phyloP scores from a whole-genome alignment of 2,113 vertebrate genomes.

The Falco punctatus region DNA sequence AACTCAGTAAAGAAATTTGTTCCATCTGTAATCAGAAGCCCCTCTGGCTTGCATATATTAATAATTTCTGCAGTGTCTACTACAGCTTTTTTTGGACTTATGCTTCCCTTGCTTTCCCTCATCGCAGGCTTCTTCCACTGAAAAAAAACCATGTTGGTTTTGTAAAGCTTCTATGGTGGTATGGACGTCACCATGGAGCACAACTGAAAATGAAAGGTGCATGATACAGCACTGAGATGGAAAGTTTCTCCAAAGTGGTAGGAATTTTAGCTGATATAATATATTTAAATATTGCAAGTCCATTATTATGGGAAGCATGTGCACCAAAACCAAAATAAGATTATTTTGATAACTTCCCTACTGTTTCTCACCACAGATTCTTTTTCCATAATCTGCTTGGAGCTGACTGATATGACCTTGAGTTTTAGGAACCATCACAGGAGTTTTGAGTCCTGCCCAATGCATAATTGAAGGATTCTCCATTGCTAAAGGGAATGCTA shows the following conservation, averaged over 20 bases:
- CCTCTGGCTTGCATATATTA: not conserved
- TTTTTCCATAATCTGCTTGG: not conserved
- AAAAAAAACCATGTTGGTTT: not conserved
- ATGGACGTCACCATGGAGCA: not conserved
- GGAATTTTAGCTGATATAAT: not conserved
- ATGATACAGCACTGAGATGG: not conserved
- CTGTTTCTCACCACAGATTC: not conserved
- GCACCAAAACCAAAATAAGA: not conserved
- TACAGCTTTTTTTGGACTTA: not conserved
- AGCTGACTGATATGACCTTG: not conserved
- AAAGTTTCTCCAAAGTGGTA: not conserved
- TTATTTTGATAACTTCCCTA: not conserved
- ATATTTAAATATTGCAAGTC: not conserved
- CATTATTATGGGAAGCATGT: not conserved
- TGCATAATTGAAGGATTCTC: not conserved
- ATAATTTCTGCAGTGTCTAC: not conserved
- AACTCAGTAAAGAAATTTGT: not conserved
- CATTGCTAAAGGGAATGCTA: not conserved
- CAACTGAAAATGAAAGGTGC: not conserved
- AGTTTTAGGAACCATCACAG: not conserved
- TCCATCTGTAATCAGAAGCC: not conserved
- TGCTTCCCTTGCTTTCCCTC: not conserved
- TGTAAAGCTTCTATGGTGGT: fast-evolving
- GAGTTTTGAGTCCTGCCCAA: not conserved
- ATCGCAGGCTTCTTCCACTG: not conserved